These are phyloP conservation scores for Drosophila suboccidentalis DNA, from an alignment of 2,888 invertebrate genomes.

Conservation along the genomic window DNA sequence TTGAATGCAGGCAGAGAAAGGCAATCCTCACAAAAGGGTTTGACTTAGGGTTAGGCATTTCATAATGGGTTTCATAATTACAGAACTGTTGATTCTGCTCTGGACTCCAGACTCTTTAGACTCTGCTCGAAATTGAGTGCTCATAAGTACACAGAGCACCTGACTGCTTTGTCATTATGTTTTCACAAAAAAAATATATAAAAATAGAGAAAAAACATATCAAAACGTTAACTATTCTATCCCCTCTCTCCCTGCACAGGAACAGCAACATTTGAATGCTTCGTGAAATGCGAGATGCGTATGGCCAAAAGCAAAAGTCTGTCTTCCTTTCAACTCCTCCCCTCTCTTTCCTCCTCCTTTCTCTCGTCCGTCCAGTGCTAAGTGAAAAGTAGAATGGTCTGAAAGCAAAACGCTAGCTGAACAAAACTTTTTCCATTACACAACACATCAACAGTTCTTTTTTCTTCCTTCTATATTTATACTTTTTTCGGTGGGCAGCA, in stretches of 20 bases:
- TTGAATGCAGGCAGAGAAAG: constrained; percentile 44
- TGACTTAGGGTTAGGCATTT: constrained; percentile 13
- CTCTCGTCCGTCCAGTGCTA: constrained; percentile 40
- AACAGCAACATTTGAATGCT: constrained; percentile 46
- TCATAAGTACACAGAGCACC: constrained; percentile 45
- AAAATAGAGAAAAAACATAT: constrained; percentile 24
- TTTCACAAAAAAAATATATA: constrained; percentile 8
- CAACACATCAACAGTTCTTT: constrained; percentile 77
- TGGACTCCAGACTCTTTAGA: constrained; percentile 5
- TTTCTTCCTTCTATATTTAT: constrained; percentile 37
- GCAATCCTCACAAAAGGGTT: constrained; percentile 23
- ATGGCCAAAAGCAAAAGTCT: constrained; percentile 63
- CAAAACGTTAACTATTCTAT: constrained; percentile 52
- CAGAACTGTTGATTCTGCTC: constrained; percentile 43
- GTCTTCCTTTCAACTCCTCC: constrained; percentile 17
- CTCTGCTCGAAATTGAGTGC: constrained; percentile 49
- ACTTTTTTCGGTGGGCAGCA: constrained; percentile 65
- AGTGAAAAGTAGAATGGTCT: constrained; percentile 74
- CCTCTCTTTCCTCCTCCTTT: background rate
- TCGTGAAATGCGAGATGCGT: constrained; percentile 47
- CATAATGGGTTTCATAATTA: constrained; percentile 52
- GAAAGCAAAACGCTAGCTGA: constrained; percentile 76
- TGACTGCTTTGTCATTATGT: constrained; percentile 38
- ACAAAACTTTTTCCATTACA: constrained; percentile 79
- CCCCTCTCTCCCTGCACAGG: background rate